Evolutionary conservation across 2,797 vertebrate genomes (phyloP).

Genomic region (Morus bassanus): DNA sequence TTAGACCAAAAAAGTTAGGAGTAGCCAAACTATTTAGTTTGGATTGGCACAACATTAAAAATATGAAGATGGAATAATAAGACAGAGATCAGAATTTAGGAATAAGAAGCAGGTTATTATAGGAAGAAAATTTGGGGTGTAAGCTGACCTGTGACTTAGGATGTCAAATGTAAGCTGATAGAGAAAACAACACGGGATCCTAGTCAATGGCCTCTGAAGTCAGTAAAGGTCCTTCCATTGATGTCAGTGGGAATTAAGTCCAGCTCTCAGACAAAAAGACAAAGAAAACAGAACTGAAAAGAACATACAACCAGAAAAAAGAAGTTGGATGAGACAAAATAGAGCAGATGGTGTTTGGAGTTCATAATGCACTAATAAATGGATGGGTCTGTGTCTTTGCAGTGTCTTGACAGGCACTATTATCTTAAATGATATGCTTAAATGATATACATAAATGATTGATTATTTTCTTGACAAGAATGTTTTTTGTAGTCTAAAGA

Average conservation of each 20-base stretch:
- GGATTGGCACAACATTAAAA: not conserved
- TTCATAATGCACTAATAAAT: not conserved
- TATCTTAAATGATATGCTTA: not conserved
- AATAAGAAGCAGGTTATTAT: not conserved
- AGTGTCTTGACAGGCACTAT: not conserved
- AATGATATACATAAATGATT: not conserved
- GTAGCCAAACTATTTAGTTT: not conserved
- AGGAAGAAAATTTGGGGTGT: not conserved
- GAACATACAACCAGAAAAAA: not conserved
- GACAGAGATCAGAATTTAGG: not conserved
- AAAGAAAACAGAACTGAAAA: not conserved
- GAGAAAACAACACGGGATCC: not conserved
- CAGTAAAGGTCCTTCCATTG: not conserved
- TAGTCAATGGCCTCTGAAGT: not conserved
- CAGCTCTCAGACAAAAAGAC: not conserved
- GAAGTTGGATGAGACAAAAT: not conserved
- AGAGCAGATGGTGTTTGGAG: not conserved
- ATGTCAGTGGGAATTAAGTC: not conserved
- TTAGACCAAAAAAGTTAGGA: not conserved
- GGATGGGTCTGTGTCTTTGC: not conserved
- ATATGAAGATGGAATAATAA: not conserved
- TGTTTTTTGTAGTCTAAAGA: constrained; percentile 9
- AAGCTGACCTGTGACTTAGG: not conserved
- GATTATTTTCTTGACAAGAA: constrained; percentile 41
- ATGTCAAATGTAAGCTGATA: not conserved